Conservation (phyloP, 2,888 invertebrate genomes). For the Thereva unica region DNA sequence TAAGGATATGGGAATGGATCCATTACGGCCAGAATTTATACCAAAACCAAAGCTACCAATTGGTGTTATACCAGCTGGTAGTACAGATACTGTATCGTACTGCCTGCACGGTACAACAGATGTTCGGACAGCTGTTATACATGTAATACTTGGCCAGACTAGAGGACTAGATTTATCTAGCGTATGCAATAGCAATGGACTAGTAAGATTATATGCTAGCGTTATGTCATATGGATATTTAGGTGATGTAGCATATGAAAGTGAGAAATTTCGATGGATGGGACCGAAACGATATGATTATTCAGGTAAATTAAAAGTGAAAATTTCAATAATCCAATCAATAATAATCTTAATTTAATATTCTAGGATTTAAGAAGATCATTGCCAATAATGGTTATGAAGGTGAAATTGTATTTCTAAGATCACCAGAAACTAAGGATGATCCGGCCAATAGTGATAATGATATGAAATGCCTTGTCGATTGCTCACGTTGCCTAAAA, state of each 20-base stretch:
- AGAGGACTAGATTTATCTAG: conserved; percentile 77
- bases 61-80: conserved; percentile 70
- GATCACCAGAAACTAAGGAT: background rate
- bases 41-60: conserved; percentile 59
- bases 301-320: conserved; percentile 61
- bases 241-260: conserved; percentile 79
- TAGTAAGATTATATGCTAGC: conserved; percentile 72
- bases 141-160: conserved; percentile 77
- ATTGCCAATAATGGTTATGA: conserved; percentile 67
- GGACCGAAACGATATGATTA: conserved; percentile 82
- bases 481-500: conserved; percentile 40
- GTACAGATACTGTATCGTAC: conserved; percentile 78
- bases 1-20: conserved; percentile 51
- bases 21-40: conserved; percentile 50
- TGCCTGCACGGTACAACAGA: conserved; percentile 80
- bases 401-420: conserved; percentile 62
- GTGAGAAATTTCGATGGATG: conserved; percentile 83
- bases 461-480: conserved; percentile 39
- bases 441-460: background rate
- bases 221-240: conserved; percentile 83
- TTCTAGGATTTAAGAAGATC: conserved; percentile 66
- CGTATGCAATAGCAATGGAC: conserved; percentile 64
- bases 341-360: background rate
- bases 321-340: conserved; percentile 1
- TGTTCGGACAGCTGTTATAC: conserved; percentile 77